Base-by-base conservation (phyloP, 2,113 vertebrate species). In the Chamaea fasciata region DNA sequence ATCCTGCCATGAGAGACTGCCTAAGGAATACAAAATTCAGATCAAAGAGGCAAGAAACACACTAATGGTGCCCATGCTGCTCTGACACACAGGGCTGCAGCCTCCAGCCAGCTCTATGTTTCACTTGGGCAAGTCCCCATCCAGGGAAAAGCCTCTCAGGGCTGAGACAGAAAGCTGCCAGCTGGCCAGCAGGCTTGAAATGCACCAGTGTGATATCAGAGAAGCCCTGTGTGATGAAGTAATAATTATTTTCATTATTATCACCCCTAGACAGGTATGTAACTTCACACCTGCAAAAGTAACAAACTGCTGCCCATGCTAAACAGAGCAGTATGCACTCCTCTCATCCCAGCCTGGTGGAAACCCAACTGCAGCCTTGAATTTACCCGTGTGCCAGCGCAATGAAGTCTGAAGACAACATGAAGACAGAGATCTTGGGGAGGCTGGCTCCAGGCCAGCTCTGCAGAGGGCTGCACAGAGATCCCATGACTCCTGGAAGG, bases 401-500 rank as follows among this genome's bases (percentile, higher is more conserved):
- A 39, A 33, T 4, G 27, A 53, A 39, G 26, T 41, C 11, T 81
- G 50, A 79, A 73, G 49, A 41, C 18, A 67, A 33, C 18, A 20
- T 1, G 39, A 62, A 81, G 10, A 56, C 17, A 60, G 27, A 63
- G 50, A 52, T n/a, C 31, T 37, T 33, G n/a, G n/a, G 69, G 7
- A 64, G 10, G 28, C 12, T 0, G 0, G 30, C 41, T 63, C 44
- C 62, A 42, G 35, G 30, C 6, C 56, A 56, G 59, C 41, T 56
- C 30, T 1, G 0, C 0, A 0, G 19, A 24, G 21, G 20, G 24
- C 46, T 84, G 64, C 64, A 52, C 23, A 69, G 26, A 19, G 7
- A 70, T 37, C 20, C 15, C n/a, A 7, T 2, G 18, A 64, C 9
- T 80, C 37, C 42, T 64, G 30, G n/a, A 69, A 89, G 27, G 19